phyloP scores from a whole-genome alignment of 2,113 vertebrate genomes.

The Ophthalmolycus amberensis region DNA sequence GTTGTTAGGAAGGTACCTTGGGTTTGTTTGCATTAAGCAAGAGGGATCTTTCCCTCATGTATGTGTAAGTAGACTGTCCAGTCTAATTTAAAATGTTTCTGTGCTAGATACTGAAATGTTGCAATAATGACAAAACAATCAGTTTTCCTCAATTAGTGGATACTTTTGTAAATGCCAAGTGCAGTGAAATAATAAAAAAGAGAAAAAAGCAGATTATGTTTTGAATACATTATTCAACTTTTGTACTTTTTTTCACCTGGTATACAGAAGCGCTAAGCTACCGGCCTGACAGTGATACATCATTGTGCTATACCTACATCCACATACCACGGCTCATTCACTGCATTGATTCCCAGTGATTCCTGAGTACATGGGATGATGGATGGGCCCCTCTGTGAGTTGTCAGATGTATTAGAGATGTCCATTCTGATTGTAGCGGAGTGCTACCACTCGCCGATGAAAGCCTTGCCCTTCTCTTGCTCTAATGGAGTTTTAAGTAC shows the following conservation, averaged over 20 bases:
- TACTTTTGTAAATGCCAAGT: constrained; percentile 18
- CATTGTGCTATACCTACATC: constrained; percentile 18
- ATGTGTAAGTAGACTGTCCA: background rate
- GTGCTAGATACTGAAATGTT: background rate
- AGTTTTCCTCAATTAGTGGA: background rate
- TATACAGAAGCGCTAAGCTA: background rate
- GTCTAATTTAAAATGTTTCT: background rate
- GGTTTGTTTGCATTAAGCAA: background rate
- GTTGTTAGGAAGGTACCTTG: background rate
- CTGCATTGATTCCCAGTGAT: constrained; percentile 65
- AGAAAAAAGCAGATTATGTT: background rate
- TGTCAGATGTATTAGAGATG: constrained; percentile 68
- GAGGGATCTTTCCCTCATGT: background rate
- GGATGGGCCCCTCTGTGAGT: constrained; percentile 55
- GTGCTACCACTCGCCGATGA: constrained; percentile 77
- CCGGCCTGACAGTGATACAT: constrained; percentile 43
- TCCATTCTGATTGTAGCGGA: constrained; percentile 70
- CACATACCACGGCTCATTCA: constrained; percentile 41
- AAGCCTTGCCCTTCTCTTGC: constrained; percentile 65
- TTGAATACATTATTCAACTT: constrained; percentile 11
- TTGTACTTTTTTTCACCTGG: constrained; percentile 3
- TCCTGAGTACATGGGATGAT: constrained; percentile 62
- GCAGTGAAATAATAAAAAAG: background rate
- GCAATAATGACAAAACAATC: background rate
- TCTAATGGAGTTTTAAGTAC: constrained; percentile 82